Percentiles rank a stretch among this genome's conserved stretches.
Conservation (phyloP, 1,140 invertebrate species). For the Himalopsyche phryganea region DNA sequence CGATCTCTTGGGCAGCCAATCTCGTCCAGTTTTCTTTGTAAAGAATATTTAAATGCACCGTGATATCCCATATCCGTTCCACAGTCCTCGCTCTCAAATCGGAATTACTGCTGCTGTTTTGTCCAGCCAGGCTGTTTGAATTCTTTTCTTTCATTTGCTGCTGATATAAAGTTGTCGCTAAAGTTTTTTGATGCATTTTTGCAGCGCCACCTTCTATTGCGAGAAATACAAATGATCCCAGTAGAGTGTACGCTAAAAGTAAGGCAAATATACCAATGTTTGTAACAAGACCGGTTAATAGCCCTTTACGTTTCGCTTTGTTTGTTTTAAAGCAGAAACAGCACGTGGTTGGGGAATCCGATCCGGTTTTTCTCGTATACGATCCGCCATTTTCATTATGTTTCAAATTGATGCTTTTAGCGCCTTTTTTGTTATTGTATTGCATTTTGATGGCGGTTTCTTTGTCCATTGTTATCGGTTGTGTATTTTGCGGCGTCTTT, state of each 20-base stretch:
- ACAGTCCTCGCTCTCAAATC: conserved; percentile 67
- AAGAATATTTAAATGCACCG: conserved; percentile 87
- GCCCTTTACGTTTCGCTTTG: conserved; percentile 61
- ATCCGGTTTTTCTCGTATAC: conserved; percentile 18
- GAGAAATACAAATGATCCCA: conserved; percentile 86
- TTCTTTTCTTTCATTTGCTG: conserved; percentile 46
- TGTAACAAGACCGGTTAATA: conserved; percentile 71
- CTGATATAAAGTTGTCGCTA: conserved; percentile 58
- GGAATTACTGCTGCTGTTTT: conserved; percentile 40
- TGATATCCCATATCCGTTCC: conserved; percentile 92
- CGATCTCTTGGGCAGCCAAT: conserved; percentile 80
- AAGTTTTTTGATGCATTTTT: conserved; percentile 60
- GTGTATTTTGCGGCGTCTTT: neutral
- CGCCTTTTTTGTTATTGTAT: conserved; percentile 23
- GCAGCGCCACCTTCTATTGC: conserved; percentile 78
- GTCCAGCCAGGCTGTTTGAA: conserved; percentile 41
- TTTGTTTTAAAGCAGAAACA: conserved; percentile 67
- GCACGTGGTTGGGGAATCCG: conserved; percentile 40
- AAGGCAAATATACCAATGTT: conserved; percentile 85
- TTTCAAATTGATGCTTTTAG: conserved; percentile 21
- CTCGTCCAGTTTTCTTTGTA: conserved; percentile 94
- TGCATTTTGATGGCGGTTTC: conserved; percentile 22
- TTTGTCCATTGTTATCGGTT: conserved; percentile 8
- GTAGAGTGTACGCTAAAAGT: conserved; percentile 83
- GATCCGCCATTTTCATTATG: conserved; percentile 17